Percentiles rank a stretch among this genome's conserved stretches.
Evolutionary conservation across 2,797 vertebrate genomes (phyloP).

Genomic region (Phalloptychus januarius): DNA sequence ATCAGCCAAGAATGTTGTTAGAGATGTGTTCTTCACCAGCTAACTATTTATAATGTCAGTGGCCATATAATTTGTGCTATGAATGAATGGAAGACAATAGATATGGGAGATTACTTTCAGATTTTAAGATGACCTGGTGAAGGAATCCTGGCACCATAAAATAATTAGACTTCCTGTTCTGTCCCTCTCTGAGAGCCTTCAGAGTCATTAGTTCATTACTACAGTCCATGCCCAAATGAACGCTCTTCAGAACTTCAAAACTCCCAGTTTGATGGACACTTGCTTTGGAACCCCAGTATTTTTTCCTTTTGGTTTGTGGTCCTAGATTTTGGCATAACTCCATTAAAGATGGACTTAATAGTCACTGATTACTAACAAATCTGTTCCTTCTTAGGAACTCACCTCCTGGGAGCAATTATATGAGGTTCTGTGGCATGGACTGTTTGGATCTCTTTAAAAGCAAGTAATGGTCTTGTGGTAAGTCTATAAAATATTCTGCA

Average conservation of each 20-base stretch:
- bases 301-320: not conserved
- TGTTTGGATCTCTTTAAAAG: not conserved
- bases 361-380: not conserved
- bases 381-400: not conserved
- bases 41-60: not conserved
- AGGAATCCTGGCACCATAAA: no score
- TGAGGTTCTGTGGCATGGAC: not conserved
- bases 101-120: not conserved
- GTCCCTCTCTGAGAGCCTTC: not conserved
- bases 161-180: not conserved
- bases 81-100: not conserved
- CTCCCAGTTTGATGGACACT: not conserved
- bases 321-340: not conserved
- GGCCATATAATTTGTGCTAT: not conserved
- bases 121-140: no score
- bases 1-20: no score
- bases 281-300: not conserved
- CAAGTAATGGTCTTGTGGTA: not conserved
- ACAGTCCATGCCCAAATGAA: not conserved
- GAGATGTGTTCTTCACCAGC: no score
- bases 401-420: not conserved
- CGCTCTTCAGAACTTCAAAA: not conserved
- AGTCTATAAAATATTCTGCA: not conserved
- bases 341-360: not conserved
- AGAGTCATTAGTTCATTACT: not conserved